Evolutionary conservation across 1,140 invertebrate species (phyloP), one percentile per base, ranked within the genome.

Genomic region (Saxidomus purpurata): DNA sequence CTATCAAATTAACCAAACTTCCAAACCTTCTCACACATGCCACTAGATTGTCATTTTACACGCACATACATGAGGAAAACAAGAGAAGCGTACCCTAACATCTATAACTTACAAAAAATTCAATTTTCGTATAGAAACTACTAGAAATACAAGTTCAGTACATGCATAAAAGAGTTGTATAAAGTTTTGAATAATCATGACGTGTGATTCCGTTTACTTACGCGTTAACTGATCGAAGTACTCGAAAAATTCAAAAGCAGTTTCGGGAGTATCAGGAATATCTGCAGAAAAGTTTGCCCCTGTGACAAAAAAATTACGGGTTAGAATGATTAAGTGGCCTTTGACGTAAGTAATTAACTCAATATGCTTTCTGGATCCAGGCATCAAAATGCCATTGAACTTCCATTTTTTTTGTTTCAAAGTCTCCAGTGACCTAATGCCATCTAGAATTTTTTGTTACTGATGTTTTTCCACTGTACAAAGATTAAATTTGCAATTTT

Each of bases 201-300:
- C 38, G 36, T 71, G 67, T 63, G 59, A 63, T 25, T 71, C 67
- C 67, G 17, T 22, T 40, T 87, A 87, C 85, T 87, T 87, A 87
- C 85, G 69, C 43, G 52, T 79, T 34, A 87, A 77, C 69, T 61
- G 71, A 79, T 87, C 85, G 85, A 87, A 87, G 85, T 87, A 87
- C 31, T 87, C 85, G 85, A 87, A 87, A 87, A 87, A 87, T 61
- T 87, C 85, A 79, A 87, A 87, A 49, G 59, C 40, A 85, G 22
- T 63, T 17, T 63, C 61, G 22, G 47, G 38, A 74, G n/a, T 63
- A 47, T 87, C 85, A 67, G 59, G 38, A 55, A 6, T 63, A 47
- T 87, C 85, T 63, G 85, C 85, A 67, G 85, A 59, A 77, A 43
- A 38, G 85, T 87, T 87, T 87, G 81, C 2, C 38, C 85, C 85